Percentiles rank a stretch among this genome's conserved stretches.
Evolutionary conservation across 1,140 invertebrate species (phyloP).

Genomic region (Heliconius hermathena): DNA sequence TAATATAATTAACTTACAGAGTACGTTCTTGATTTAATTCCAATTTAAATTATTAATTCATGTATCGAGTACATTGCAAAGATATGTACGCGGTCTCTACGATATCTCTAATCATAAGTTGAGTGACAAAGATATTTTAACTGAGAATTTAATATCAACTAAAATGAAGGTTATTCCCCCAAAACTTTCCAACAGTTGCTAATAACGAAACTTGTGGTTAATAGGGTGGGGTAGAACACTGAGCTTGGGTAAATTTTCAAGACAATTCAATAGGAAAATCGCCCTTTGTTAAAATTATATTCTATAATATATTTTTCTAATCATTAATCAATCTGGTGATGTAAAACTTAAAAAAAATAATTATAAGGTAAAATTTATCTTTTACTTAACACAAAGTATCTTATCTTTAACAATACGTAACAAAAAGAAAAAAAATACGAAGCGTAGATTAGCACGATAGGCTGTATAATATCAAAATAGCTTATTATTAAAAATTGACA

Average conservation of each 20-base stretch:
- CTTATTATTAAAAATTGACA: neutral
- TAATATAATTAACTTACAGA: too few relatives aligned
- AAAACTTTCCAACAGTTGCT: slow-evolving; percentile 72
- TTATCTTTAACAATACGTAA: too few relatives aligned
- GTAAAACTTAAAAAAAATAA: slow-evolving; percentile 5
- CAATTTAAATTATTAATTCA: neutral
- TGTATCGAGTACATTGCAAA: neutral
- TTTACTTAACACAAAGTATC: too few relatives aligned
- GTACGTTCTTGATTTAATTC: neutral
- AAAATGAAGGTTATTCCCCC: slow-evolving; percentile 74
- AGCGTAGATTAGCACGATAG: too few relatives aligned
- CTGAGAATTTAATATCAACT: slow-evolving; percentile 74
- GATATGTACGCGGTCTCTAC: neutral
- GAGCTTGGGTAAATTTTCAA: slow-evolving; percentile 59
- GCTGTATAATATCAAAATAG: neutral
- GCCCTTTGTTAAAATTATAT: slow-evolving; percentile 73
- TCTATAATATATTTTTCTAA: slow-evolving; percentile 50
- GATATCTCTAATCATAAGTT: slow-evolving; percentile 12
- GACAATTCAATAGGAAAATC: slow-evolving; percentile 77
- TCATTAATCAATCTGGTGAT: slow-evolving; percentile 38
- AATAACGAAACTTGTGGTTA: slow-evolving; percentile 77
- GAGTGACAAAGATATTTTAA: slow-evolving; percentile 31
- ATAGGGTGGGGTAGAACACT: slow-evolving; percentile 47
- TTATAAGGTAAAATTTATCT: neutral
- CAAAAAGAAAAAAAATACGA: too few relatives aligned